A percentile compares a stretch with the other conserved stretches of the same genome.
phyloP scores from a whole-genome alignment of 2,888 invertebrate species.

The Actias luna region DNA sequence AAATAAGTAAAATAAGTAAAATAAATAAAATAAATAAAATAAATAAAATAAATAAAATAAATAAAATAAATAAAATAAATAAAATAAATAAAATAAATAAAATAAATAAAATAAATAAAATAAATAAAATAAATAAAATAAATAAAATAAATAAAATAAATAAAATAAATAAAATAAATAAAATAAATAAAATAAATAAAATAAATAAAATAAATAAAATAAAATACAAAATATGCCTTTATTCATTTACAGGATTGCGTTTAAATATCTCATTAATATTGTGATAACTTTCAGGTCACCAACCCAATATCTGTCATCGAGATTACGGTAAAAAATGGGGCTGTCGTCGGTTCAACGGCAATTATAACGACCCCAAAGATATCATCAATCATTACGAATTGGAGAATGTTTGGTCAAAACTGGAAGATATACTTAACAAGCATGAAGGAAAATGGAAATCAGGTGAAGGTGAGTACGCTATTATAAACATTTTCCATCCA shows the following conservation, averaged over 20 bases:
- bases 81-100: no score
- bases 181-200: no score
- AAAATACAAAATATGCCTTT: no score
- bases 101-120: no score
- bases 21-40: no score
- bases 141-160: no score
- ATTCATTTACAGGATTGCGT: neutral
- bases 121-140: no score
- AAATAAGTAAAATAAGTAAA: no score
- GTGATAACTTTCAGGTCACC: neutral
- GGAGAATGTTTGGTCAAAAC: neutral
- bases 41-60: no score
- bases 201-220: no score
- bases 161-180: no score
- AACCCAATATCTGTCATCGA: neutral
- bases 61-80: no score
- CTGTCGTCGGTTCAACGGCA: neutral
- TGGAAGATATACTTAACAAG: neutral
- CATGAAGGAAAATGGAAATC: slow-evolving; percentile 1
- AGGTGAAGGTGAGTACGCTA: neutral
- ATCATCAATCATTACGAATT: neutral
- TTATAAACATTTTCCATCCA: neutral
- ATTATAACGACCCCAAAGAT: neutral
- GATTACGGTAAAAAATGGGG: slow-evolving; percentile 12
- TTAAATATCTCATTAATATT: neutral